Conservation (phyloP, 2,797 vertebrate genomes). For the Chelon auratus region DNA sequence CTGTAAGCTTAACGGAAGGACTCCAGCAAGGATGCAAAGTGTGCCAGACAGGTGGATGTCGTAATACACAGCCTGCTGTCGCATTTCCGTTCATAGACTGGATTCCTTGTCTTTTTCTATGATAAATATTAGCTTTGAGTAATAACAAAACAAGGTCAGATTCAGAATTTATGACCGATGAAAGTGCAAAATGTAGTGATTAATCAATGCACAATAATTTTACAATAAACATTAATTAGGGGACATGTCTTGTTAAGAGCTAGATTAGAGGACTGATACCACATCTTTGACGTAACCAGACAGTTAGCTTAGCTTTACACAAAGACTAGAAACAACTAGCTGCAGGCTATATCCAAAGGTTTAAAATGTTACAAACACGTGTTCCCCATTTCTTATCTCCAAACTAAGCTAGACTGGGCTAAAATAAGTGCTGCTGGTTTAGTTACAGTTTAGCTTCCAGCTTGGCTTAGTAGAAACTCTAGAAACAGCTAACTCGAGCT, state of each 20-base stretch:
- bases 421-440: too few species aligned
- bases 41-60: conserved; percentile 48
- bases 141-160: conserved; percentile 2
- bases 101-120: conserved; percentile 34
- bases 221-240: neutral
- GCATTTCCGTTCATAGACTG: conserved; percentile 63
- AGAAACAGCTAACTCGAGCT: too few species aligned
- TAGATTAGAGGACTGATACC: neutral
- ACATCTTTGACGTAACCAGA: neutral
- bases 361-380: too few species aligned
- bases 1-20: conserved; percentile 60
- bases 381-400: too few species aligned
- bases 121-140: conserved; percentile 29
- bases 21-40: conserved; percentile 60
- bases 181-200: neutral
- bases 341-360: too few species aligned
- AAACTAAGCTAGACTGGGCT: too few species aligned
- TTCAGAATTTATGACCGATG: neutral
- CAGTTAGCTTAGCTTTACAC: neutral
- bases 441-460: too few species aligned
- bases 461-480: too few species aligned
- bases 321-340: neutral
- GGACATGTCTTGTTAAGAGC: neutral
- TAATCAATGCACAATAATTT: neutral
- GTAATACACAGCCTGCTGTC: conserved; percentile 60